Conservation (phyloP, 2,888 invertebrate species). For the Caenorhabditis japonica region DNA sequence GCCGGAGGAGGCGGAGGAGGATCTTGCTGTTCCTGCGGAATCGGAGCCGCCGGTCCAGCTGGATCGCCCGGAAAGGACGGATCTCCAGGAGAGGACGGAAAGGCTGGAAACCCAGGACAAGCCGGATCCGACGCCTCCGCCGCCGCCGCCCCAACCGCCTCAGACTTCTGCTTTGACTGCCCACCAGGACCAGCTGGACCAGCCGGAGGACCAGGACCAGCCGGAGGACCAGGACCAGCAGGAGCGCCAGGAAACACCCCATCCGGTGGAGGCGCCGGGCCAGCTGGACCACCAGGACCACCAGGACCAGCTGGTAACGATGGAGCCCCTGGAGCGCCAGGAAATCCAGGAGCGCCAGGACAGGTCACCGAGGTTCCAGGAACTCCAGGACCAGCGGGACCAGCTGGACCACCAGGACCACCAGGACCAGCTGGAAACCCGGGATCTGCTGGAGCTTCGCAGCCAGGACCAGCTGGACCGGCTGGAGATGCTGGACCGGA, state of each 20-base stretch:
- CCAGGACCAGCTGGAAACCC: slow-evolving; percentile 67
- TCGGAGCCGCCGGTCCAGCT: slow-evolving; percentile 69
- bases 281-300: slow-evolving; percentile 67
- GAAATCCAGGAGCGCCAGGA: slow-evolving; percentile 67
- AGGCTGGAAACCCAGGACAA: slow-evolving; percentile 67
- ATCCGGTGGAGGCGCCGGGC: slow-evolving; percentile 76
- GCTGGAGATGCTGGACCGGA: slow-evolving; percentile 67
- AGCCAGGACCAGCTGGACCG: slow-evolving; percentile 67
- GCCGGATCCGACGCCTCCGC: slow-evolving; percentile 60
- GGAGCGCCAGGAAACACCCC: slow-evolving; percentile 80
- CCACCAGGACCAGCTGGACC: slow-evolving; percentile 68
- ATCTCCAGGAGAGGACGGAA: slow-evolving; percentile 66
- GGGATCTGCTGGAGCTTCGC: slow-evolving; percentile 52
- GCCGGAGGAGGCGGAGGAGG: slow-evolving; percentile 57
- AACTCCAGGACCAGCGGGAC: slow-evolving; percentile 62
- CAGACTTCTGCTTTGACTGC: slow-evolving; percentile 70
- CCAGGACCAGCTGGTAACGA: slow-evolving; percentile 66
- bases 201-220: slow-evolving; percentile 66
- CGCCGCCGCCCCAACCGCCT: slow-evolving; percentile 52
- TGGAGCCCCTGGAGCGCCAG: slow-evolving; percentile 62
- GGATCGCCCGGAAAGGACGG: slow-evolving; percentile 65
- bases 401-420: slow-evolving; percentile 65
- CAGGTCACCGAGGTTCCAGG: slow-evolving; percentile 63
- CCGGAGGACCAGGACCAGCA: slow-evolving; percentile 66
- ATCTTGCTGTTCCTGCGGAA: slow-evolving; percentile 65